These are phyloP conservation scores for Lasioglossum calceatum DNA, from an alignment of 2,888 invertebrate species.

Conservation along the genomic window DNA sequence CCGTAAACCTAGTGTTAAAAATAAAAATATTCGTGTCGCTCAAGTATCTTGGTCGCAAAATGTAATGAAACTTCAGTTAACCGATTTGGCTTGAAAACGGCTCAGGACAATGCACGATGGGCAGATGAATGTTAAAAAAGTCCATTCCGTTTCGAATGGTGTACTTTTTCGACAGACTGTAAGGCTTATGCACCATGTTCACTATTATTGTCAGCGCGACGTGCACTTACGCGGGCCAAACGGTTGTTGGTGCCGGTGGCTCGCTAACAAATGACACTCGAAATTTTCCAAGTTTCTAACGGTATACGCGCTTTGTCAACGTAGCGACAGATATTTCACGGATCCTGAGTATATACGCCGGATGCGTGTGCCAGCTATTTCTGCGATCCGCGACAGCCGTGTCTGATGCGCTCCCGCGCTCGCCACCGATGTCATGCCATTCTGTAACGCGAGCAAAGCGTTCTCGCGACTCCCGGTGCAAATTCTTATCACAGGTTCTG, in stretches of 20 bases:
- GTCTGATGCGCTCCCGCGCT: slow-evolving; percentile 55
- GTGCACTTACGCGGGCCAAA: background rate
- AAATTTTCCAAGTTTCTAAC: slow-evolving; percentile 54
- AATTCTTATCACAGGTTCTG: slow-evolving; percentile 48
- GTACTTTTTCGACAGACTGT: background rate
- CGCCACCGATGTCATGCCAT: slow-evolving; percentile 47
- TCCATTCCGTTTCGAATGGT: too few relatives aligned
- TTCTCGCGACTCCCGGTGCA: slow-evolving; percentile 23
- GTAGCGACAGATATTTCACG: slow-evolving; percentile 65
- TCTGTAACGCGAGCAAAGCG: slow-evolving; percentile 60
- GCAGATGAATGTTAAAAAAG: too few relatives aligned
- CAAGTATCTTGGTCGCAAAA: too few relatives aligned
- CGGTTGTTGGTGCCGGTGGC: background rate
- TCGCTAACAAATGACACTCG: slow-evolving; percentile 37
- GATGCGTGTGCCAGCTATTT: slow-evolving; percentile 64
- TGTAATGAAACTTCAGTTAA: too few relatives aligned
- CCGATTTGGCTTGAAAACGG: too few relatives aligned
- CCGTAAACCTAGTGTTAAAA: too few relatives aligned
- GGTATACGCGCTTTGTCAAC: slow-evolving; percentile 66
- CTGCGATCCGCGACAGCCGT: slow-evolving; percentile 65
- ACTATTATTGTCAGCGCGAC: background rate
- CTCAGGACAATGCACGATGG: too few relatives aligned
- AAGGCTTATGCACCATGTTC: background rate
- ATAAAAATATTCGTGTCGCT: too few relatives aligned
- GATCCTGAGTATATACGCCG: slow-evolving; percentile 49